phyloP scores from a whole-genome alignment of 2,113 vertebrate species.

The Sander vitreus region DNA sequence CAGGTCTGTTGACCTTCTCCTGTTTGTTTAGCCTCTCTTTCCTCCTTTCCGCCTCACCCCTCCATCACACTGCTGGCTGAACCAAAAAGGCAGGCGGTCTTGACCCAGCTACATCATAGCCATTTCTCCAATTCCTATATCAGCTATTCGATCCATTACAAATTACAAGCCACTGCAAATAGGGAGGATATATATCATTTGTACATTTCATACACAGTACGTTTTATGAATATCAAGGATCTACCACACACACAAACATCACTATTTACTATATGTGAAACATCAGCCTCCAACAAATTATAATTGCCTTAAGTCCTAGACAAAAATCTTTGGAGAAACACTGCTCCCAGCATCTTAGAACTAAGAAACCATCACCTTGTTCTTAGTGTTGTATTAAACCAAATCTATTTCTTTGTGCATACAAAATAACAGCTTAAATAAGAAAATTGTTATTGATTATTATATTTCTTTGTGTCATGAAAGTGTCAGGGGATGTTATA shows the following conservation, averaged over 20 bases:
- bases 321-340: not conserved
- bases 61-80: slow-evolving; percentile 34
- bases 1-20: slow-evolving; percentile 66
- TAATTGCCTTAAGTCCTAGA: not conserved
- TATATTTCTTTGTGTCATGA: not conserved
- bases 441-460: not conserved
- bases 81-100: slow-evolving; percentile 6
- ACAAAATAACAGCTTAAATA: not conserved
- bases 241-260: not conserved
- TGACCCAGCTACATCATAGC: not conserved
- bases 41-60: slow-evolving; percentile 16
- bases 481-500: not conserved
- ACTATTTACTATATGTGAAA: not conserved
- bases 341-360: not conserved
- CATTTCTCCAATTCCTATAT: not conserved
- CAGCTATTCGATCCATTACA: not conserved
- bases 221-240: not conserved
- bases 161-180: not conserved
- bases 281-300: not conserved
- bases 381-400: not conserved
- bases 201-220: not conserved
- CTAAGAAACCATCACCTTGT: not conserved
- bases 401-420: not conserved
- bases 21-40: slow-evolving; percentile 50
- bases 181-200: not conserved